A percentile compares a stretch with the other conserved stretches of the same genome.
Conservation (phyloP, 2,113 vertebrate genomes). For the Miniopterus natalensis region DNA sequence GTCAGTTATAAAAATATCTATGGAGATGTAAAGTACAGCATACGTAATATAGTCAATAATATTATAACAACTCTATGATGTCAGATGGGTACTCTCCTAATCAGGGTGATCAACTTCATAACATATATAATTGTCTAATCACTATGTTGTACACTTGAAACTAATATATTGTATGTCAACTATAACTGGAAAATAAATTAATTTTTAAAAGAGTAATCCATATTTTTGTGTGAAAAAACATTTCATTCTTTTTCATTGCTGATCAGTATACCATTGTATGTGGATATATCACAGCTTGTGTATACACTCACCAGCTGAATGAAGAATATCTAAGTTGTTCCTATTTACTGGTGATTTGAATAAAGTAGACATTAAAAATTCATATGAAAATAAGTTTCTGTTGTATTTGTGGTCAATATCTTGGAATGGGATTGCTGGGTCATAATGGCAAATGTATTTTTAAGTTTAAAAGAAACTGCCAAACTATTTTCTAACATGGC, state of each 20-base stretch:
- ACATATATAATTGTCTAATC: not conserved
- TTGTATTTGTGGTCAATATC: not conserved
- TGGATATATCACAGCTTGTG: not conserved
- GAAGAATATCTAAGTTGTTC: not conserved
- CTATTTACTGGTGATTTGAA: not conserved
- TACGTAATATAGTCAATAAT: not conserved
- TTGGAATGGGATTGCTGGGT: not conserved
- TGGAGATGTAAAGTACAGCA: not conserved
- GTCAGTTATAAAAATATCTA: not conserved
- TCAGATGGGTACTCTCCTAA: not conserved
- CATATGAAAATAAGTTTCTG: not conserved
- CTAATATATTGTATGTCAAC: not conserved
- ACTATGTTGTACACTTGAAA: not conserved
- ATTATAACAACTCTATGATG: not conserved
- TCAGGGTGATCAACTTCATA: not conserved
- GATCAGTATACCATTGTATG: not conserved
- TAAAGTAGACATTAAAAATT: not conserved
- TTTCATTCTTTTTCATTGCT: not conserved
- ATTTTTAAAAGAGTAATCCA: not conserved
- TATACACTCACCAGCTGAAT: not conserved
- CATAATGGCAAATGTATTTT: not conserved
- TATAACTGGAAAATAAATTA: not conserved
- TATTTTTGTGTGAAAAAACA: not conserved
- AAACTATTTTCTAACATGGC: not conserved
- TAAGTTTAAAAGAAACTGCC: constrained; percentile 5